These are phyloP conservation scores for Hyles vespertilio DNA, from an alignment of 1,140 invertebrate species.

Conservation along the genomic window DNA sequence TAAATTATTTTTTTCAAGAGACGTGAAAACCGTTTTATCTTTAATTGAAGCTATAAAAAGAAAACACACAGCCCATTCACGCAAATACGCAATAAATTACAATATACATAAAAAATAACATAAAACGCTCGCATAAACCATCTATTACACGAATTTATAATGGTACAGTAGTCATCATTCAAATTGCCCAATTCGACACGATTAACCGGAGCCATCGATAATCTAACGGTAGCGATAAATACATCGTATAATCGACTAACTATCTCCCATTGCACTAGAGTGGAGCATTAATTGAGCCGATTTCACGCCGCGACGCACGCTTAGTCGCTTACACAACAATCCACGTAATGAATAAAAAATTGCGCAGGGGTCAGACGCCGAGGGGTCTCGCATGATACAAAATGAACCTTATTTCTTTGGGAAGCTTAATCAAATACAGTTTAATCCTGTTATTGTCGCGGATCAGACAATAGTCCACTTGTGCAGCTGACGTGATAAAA, in stretches of 20 bases:
- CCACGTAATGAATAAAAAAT: constrained; percentile 53
- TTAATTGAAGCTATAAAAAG: no score
- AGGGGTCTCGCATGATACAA: constrained; percentile 1
- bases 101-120: no score
- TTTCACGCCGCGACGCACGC: constrained; percentile 47
- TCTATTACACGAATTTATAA: constrained; percentile 2
- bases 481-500: constrained; percentile 59
- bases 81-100: no score
- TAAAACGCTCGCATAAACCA: neutral
- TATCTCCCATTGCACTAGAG: constrained; percentile 37
- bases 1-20: no score
- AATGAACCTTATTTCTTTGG: neutral
- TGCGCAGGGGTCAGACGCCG: constrained; percentile 20
- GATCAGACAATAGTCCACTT: constrained; percentile 47
- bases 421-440: constrained; percentile 15
- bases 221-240: constrained; percentile 33
- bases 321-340: constrained; percentile 39
- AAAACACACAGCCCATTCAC: no score
- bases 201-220: constrained; percentile 21
- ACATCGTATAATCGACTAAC: constrained; percentile 32
- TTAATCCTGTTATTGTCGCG: constrained; percentile 45
- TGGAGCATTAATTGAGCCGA: constrained; percentile 45
- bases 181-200: constrained; percentile 26
- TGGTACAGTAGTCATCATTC: constrained; percentile 13
- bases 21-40: no score